Evolutionary conservation across 2,113 vertebrate species (phyloP), one percentile per base, ranked within the genome.

Genomic region (Prunella fulvescens): DNA sequence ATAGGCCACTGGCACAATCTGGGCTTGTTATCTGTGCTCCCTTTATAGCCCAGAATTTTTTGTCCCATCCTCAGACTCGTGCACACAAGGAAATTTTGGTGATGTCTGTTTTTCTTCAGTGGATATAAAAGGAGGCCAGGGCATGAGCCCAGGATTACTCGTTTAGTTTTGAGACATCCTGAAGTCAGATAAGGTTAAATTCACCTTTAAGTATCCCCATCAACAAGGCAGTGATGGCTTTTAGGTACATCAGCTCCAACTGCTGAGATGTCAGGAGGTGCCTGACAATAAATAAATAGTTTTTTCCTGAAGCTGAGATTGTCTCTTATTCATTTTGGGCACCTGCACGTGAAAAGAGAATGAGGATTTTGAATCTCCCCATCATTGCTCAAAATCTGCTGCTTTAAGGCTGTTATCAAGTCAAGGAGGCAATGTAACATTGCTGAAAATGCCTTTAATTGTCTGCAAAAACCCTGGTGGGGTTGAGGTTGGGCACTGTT

Each of bases 371-470:
- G 44, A 61, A 58, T 50, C 13, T 69, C 18, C 10, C 14, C 47
- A 31, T 35, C 10, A 6, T 37, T 50, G 72, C 20, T 35, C 5
- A 1, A 65, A 80, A 79, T 20, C 28, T 72, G 16, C 31, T 82
- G 9, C 10, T 53, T 91, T 62, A 12, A 26, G 17, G 14, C 19
- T 29, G 45, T 15, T 44, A 33, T 4, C 11, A 2, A 18, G 37
- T 6, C 0, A 1, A 83, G 40, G 54, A 60, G 45, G 71, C 15
- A n/a, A 81, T 9, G 24, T 2, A 40, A 33, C 7, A 0, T 29
- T 54, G 28, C 56, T 76, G 61, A 67, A 94, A 92, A 51, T 44
- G 35, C 6, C 14, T 84, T 42, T 54, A 31, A 23, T 22, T 81
- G 64, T 13, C 23, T 33, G 29, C 45, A 62, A 64, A 65, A 73